Base-by-base conservation (phyloP, 2,888 invertebrate species). In the Trichogramma evanescens region DNA sequence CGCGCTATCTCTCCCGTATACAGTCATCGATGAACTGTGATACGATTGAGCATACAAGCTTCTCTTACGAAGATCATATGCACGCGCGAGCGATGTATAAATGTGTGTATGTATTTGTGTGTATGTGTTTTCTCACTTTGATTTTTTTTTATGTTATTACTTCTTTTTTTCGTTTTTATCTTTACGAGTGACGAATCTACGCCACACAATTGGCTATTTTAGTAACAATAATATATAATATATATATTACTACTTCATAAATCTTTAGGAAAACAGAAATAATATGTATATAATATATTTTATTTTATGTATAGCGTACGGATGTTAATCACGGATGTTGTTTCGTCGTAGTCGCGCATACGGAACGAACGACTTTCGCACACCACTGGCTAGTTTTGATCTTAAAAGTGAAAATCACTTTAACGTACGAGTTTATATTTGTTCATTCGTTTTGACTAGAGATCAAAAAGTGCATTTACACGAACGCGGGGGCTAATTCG, bases 101-200 rank as follows among this genome's bases (percentile, higher is more conserved):
- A 45, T 45, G n/a, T 45, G n/a, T 45, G n/a, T 3, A 45, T 45
- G n/a, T 45, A 45, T 45, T 45, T 26, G 26, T 26, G 3, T 26
- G 26, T 26, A 26, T 26, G 26, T 26, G 26, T 26, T 26, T 26
- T 26, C 26, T 26, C 26, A 26, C 26, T 26, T 26, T 26, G 26
- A 26, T 26, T 26, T 26, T 26, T 26, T 26, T 26, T 26, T 13
- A 2, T 26, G 26, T 26, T 26, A 26, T 26, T 26, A 52, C 43
- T 54, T 38, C 52, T 50, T 9, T 54, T 39, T 42, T 41, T 6
- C 7, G 42, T 48, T 54, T 61, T 60, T 49, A 50, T 26, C 58
- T 59, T 61, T 62, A 43, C 48, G 50, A 51, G 56, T 54, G 52
- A 61, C 62, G 64, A 60, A 58, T 64, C 62, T 58, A 62, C 62